Conservation (phyloP, 1,140 invertebrate genomes). For the Sinella curviseta region DNA sequence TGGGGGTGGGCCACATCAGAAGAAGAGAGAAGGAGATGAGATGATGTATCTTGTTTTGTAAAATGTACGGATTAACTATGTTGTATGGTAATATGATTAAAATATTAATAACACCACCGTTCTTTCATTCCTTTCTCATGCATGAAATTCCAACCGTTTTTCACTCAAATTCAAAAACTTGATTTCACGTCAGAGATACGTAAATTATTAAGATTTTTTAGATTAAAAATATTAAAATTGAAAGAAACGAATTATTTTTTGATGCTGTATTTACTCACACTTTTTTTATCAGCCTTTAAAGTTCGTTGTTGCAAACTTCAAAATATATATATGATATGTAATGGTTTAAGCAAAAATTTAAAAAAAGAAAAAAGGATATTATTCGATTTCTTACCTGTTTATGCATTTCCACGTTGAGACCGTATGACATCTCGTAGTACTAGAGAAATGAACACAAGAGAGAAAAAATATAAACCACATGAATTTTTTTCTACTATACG, state of each 20-base stretch:
- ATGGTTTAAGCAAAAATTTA: neutral
- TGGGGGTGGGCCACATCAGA: neutral
- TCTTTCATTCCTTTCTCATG: neutral
- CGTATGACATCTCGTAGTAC: constrained; percentile 99
- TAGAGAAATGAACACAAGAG: constrained; percentile 71
- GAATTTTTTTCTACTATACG: neutral
- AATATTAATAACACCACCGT: too few species aligned
- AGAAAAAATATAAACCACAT: constrained; percentile 40
- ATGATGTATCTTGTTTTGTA: neutral
- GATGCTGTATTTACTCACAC: too few species aligned
- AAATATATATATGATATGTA: too few species aligned
- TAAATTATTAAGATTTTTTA: neutral
- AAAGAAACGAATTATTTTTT: neutral
- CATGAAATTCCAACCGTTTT: neutral
- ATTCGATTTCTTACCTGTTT: constrained; percentile 80
- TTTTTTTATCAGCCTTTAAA: too few species aligned
- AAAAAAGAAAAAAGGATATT: neutral
- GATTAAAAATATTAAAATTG: neutral
- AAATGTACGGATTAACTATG: too few species aligned
- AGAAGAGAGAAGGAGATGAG: neutral
- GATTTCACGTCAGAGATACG: neutral
- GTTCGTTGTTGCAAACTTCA: neutral
- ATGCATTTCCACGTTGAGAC: constrained; percentile 99
- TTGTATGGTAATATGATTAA: too few species aligned
- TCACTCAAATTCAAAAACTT: neutral